Evolutionary conservation across 2,888 invertebrate genomes (phyloP), one percentile per base, ranked within the genome.

Genomic region (Scaptomyza reducta): DNA sequence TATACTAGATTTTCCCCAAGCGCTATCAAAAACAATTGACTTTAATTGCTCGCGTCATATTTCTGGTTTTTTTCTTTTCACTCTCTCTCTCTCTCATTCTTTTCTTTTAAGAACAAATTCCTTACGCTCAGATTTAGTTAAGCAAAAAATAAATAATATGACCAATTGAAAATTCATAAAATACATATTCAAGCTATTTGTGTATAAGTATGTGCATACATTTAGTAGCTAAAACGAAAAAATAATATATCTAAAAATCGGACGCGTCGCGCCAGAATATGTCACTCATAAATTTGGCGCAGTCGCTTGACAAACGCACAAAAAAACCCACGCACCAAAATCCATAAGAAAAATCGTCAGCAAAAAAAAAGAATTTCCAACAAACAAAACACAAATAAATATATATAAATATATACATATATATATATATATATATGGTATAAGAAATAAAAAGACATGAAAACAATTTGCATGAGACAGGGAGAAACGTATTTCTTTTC

Each of bases 21-120:
- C 62, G 66, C 74, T 87, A 86, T 88, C 78, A 85, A 74, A 87
- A 79, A 85, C 88, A 86, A 87, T 89, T 87, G 88, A 79, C 68
- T 88, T 87, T 87, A 87, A 87, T 87, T 87, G 89, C 82, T 87
- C 74, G 65, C 72, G 69, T 82, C 75, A 83, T 74, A 77, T 69
- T 46, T 77, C 35, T 40, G 10, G 14, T 29, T 14, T 18, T 4
- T 9, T 14, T 7, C 2, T 14, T 29, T 25, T 29, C 11, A 18
- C 1, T 16, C 4, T 0, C 1, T 11, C 29, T 44, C 6, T 42
- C 9, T 7, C 1, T 6, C 1, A 3, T 29, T 22, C 7, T 33
- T 22, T n/a, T 33, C 0, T 14, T n/a, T 51, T 66, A 41, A 11
- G 51, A 51, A 33, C 35, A 29, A n/a, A 18, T 29, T 44, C 25